phyloP scores from a whole-genome alignment of 2,888 invertebrate species.

The Ethmia dodecea region DNA sequence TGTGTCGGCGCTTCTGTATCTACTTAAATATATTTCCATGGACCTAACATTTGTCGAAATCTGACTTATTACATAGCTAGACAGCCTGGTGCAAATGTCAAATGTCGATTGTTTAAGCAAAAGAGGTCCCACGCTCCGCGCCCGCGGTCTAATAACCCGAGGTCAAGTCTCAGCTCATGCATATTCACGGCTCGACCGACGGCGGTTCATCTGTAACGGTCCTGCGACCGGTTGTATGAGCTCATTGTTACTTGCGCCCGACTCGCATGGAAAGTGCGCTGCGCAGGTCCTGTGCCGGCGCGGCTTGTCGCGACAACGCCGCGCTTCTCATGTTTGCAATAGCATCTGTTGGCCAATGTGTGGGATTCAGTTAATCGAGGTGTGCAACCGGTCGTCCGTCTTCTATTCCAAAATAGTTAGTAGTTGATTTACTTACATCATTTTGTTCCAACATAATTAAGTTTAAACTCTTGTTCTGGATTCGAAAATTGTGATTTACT shows the following conservation, averaged over 20 bases:
- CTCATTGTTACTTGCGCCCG: conserved; percentile 62
- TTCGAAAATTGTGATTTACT: too few species aligned
- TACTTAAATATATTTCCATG: background rate
- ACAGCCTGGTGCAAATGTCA: conserved; percentile 45
- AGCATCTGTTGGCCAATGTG: background rate
- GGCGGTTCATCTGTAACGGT: conserved; percentile 74
- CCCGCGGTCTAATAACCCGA: conserved; percentile 66
- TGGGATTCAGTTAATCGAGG: conserved; percentile 10
- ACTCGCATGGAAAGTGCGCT: conserved; percentile 6
- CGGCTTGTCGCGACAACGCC: background rate
- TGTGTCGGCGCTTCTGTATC: conserved; percentile 32
- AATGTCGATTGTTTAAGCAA: conserved; percentile 50
- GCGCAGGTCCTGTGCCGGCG: background rate
- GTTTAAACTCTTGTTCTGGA: too few species aligned
- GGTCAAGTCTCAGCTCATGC: conserved; percentile 71
- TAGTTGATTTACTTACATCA: too few species aligned
- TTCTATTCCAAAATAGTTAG: too few species aligned
- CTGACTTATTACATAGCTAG: conserved; percentile 15
- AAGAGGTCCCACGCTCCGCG: conserved; percentile 62
- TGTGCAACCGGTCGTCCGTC: conserved; percentile 14
- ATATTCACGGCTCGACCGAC: conserved; percentile 61
- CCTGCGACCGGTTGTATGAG: conserved; percentile 65
- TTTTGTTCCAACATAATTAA: too few species aligned
- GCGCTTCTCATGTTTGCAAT: background rate
- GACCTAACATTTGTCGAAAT: conserved; percentile 24